Base-by-base conservation (phyloP, 2,888 invertebrate genomes). In the Eristalinus sepulchralis region DNA sequence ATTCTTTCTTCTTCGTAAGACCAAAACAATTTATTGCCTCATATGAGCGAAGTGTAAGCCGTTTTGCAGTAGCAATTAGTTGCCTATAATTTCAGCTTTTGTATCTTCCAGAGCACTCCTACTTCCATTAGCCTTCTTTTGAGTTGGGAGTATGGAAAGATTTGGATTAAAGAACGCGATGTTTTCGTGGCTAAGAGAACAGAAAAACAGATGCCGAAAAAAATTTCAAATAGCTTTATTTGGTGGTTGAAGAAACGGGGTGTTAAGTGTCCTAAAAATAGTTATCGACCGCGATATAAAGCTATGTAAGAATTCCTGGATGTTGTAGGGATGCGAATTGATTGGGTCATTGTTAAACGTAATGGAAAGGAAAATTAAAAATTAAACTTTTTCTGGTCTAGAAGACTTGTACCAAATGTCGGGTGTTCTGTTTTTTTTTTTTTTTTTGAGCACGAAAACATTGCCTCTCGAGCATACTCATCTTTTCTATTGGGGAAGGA, bases 331-430 rank as follows among this genome's bases (percentile, higher is more conserved):
- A 27, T 27, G 27, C 2, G 27, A 27, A 27, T 70, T 59, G 20
- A 57, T 57, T 34, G 20, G 24, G 4, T 2, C 33, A 20, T 33
- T 36, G 24, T 59, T 36, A 31, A 2, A 17, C 4, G 59, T 59
- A 55, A 68, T n/a, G 77, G 63, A n/a, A 24, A 31, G 13, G 63
- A 62, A 17, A 55, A 63, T 47, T 17, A 78, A 22, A 2, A 78
- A 24, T 36, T 68, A 47, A 9, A 70, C 53, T 13, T 34, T 78
- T 59, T 11, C 67, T 55, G 1, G 20, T 31, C 24, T 20, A n/a
- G 1, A 33, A 53, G 1, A 20, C 17, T 3, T n/a, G n/a, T n/a
- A n/a, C n/a, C n/a, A n/a, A n/a, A n/a, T n/a, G n/a, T n/a, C n/a
- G n/a, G n/a, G n/a, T n/a, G n/a, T n/a, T n/a, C n/a, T n/a, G n/a